Base-by-base conservation (phyloP, 2,888 invertebrate species). In the Tipula confusa region DNA sequence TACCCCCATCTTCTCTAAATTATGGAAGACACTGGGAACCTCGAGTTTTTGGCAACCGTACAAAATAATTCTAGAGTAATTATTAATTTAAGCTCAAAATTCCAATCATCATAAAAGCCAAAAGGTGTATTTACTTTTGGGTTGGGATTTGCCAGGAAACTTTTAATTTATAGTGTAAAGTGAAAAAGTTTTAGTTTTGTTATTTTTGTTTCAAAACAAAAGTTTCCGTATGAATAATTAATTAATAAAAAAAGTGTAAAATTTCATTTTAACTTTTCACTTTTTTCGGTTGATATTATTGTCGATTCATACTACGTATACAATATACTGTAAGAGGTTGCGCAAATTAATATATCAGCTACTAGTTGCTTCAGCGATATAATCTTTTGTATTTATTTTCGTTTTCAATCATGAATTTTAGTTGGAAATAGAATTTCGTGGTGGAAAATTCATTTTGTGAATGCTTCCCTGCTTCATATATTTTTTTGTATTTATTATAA, bases 161-260 rank as follows among this genome's bases (percentile, higher is more conserved):
- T 24, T 64, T 64, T 64, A 64, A 64, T 64, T 64, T 64, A 64
- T 64, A 24, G 64, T 64, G 64, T 24, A 64, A 64, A 64, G 64
- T 64, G 24, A 64, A 64, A 64, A 64, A 64, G 24, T 64, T 64
- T 64, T 64, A 1, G 6, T 64, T 64, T 64, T n/a, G n/a, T n/a
- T n/a, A n/a, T n/a, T n/a, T 15, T 5, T 15, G n/a, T 43, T 38
- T 13, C 31, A 7, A 1, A 13, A 43, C 4, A 15, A 64, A 64
- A 64, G 24, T 64, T 64, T 64, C 24, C 64, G 64, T 24, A 24
- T 24, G 64, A 64, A 24, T 24, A 64, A 64, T 64, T 24, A 64
- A 64, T 64, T 64, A 24, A 64, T 24, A 64, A 64, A 4, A 64
- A 64, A 64, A 64, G 64, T 64, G 64, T 24, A 64, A 64, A 64